Percentiles rank a stretch among this genome's conserved stretches.
These are phyloP conservation scores for Melanostoma scalare DNA, from an alignment of 2,888 invertebrate species.

Conservation along the genomic window DNA sequence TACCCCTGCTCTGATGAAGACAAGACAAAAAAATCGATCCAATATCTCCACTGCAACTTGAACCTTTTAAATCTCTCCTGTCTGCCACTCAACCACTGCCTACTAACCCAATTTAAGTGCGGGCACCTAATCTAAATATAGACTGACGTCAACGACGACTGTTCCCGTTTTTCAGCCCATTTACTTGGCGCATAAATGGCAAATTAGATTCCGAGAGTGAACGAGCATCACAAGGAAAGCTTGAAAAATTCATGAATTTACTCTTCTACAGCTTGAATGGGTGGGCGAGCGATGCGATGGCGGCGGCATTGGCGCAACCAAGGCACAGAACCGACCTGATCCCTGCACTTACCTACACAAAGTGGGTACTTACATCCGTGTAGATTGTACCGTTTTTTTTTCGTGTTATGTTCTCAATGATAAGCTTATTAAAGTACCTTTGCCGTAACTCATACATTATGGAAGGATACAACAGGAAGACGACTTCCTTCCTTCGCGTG, in stretches of 20 bases:
- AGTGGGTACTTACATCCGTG: slow-evolving; percentile 69
- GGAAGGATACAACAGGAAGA: slow-evolving; percentile 71
- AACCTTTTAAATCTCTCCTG: slow-evolving; percentile 13
- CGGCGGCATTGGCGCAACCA: not conserved
- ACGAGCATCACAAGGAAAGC: slow-evolving; percentile 53
- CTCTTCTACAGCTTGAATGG: not conserved
- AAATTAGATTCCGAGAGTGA: slow-evolving; percentile 65
- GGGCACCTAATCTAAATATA: slow-evolving; percentile 70
- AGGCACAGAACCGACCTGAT: slow-evolving; percentile 45
- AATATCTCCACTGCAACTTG: slow-evolving; percentile 25
- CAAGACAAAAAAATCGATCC: slow-evolving; percentile 27
- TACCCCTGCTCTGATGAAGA: too few relatives aligned
- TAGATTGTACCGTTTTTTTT: slow-evolving; percentile 67
- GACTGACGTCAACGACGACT: slow-evolving; percentile 60
- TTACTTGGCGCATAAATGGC: slow-evolving; percentile 70
- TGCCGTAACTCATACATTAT: slow-evolving; percentile 72
- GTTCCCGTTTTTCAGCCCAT: slow-evolving; percentile 69
- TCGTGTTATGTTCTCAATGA: slow-evolving; percentile 68
- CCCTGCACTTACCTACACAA: slow-evolving; percentile 71
- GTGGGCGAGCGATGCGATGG: not conserved
- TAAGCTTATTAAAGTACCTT: slow-evolving; percentile 73
- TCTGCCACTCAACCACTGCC: slow-evolving; percentile 26
- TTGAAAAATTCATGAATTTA: slow-evolving; percentile 68
- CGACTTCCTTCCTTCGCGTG: slow-evolving; percentile 66
- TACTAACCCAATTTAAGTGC: slow-evolving; percentile 68